Evolutionary conservation across 1,140 invertebrate genomes (phyloP).

Genomic region (Plodia interpunctella): DNA sequence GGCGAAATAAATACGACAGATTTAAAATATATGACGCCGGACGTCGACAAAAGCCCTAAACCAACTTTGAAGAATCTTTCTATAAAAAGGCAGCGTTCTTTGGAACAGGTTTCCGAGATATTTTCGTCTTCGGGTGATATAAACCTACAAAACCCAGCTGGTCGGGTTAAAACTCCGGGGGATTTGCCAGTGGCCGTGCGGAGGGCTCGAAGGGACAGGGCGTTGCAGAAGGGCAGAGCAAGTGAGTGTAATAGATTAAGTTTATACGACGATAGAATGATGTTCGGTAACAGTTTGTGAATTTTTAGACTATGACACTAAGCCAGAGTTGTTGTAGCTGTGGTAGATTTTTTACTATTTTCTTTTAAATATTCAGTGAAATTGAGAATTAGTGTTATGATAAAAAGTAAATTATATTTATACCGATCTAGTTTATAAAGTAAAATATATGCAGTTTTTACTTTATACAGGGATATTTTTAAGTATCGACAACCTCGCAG

Average conservation of each 20-base stretch:
- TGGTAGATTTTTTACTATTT: background rate
- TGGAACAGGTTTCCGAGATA: slow-evolving; percentile 84
- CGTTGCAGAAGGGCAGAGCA: slow-evolving; percentile 57
- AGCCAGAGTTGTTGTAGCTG: background rate
- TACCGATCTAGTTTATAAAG: background rate
- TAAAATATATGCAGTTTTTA: background rate
- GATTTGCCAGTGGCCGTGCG: slow-evolving; percentile 86
- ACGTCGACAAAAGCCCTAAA: slow-evolving; percentile 25
- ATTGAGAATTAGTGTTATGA: background rate
- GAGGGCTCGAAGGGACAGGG: slow-evolving; percentile 78
- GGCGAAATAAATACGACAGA: slow-evolving; percentile 51
- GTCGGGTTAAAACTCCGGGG: slow-evolving; percentile 88
- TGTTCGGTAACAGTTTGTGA: slow-evolving; percentile 79
- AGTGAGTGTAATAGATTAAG: slow-evolving; percentile 82
- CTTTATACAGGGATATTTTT: too few species aligned
- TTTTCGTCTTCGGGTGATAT: slow-evolving; percentile 78
- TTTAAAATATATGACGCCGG: slow-evolving; percentile 32
- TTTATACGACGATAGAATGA: slow-evolving; percentile 91
- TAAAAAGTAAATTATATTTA: background rate
- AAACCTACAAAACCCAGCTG: slow-evolving; percentile 83
- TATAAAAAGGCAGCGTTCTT: slow-evolving; percentile 78
- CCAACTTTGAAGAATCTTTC: slow-evolving; percentile 51
- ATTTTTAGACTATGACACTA: background rate
- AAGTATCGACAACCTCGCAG: too few species aligned
- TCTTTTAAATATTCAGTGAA: background rate